phyloP scores from a whole-genome alignment of 2,888 invertebrate species.

The Myopa testacea region DNA sequence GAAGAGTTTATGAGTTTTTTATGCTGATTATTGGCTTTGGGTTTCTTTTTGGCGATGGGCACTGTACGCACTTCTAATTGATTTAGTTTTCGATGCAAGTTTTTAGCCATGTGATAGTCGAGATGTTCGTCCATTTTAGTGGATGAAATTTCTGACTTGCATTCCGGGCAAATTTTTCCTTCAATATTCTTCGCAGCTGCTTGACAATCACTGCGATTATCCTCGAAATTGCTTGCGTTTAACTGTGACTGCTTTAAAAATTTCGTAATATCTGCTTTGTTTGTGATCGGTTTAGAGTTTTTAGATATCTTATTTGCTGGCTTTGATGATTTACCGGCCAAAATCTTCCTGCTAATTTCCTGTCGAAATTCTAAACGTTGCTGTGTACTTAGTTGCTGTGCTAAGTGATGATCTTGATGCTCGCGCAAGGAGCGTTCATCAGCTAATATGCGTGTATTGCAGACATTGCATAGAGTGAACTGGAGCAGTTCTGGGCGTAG shows the following conservation, averaged over 20 bases:
- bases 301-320: slow-evolving; percentile 45
- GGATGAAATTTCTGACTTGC: slow-evolving; percentile 73
- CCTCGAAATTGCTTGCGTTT: background rate
- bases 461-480: slow-evolving; percentile 73
- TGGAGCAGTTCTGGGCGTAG: slow-evolving; percentile 51
- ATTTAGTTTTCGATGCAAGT: slow-evolving; percentile 71
- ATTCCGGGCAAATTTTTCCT: slow-evolving; percentile 74
- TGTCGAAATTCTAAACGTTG: slow-evolving; percentile 65
- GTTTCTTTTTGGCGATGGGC: slow-evolving; percentile 47
- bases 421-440: slow-evolving; percentile 71
- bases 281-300: slow-evolving; percentile 33
- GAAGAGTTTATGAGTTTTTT: slow-evolving; percentile 21
- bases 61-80: slow-evolving; percentile 56
- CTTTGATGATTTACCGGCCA: slow-evolving; percentile 44
- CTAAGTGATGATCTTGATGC: slow-evolving; percentile 82
- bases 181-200: slow-evolving; percentile 50
- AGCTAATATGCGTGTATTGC: slow-evolving; percentile 72
- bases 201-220: background rate
- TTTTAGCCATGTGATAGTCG: slow-evolving; percentile 88
- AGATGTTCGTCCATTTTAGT: slow-evolving; percentile 79
- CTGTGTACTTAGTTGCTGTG: slow-evolving; percentile 75
- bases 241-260: slow-evolving; percentile 50
- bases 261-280: slow-evolving; percentile 54
- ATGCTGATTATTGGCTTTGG: slow-evolving; percentile 35
- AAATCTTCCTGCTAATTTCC: slow-evolving; percentile 56